A percentile compares a stretch with the other conserved stretches of the same genome.
Conservation (phyloP, 2,888 invertebrate species). For the Hylaea fasciaria region DNA sequence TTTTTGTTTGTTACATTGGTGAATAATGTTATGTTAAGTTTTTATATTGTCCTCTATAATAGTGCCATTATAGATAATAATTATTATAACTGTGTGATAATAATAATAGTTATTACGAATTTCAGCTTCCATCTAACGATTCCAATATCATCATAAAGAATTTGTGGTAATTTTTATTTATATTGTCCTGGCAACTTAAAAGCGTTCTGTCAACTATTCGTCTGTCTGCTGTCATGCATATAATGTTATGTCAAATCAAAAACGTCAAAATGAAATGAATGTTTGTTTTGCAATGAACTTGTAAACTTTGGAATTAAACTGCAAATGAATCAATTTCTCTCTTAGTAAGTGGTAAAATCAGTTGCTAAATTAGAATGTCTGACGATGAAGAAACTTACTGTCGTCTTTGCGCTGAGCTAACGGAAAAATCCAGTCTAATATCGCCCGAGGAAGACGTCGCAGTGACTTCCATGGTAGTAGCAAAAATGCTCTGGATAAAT, state of each 20-base stretch:
- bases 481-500: slow-evolving; percentile 78
- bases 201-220: background rate
- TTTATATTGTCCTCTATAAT: no score
- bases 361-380: slow-evolving; percentile 54
- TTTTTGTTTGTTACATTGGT: no score
- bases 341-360: slow-evolving; percentile 19
- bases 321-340: slow-evolving; percentile 7
- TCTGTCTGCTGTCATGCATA: slow-evolving; percentile 7
- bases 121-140: no score
- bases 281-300: slow-evolving; percentile 14
- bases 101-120: no score
- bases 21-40: no score
- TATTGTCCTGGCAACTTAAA: background rate
- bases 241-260: slow-evolving; percentile 37
- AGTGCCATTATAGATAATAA: no score
- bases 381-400: slow-evolving; percentile 67
- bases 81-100: no score
- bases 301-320: slow-evolving; percentile 8
- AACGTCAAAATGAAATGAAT: slow-evolving; percentile 28
- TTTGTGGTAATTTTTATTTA: background rate
- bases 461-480: slow-evolving; percentile 63
- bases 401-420: slow-evolving; percentile 76
- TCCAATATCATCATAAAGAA: no score
- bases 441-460: slow-evolving; percentile 70
- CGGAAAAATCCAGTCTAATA: slow-evolving; percentile 65